Conservation (phyloP, 2,888 invertebrate species). For the Darwinula stevensoni region DNA sequence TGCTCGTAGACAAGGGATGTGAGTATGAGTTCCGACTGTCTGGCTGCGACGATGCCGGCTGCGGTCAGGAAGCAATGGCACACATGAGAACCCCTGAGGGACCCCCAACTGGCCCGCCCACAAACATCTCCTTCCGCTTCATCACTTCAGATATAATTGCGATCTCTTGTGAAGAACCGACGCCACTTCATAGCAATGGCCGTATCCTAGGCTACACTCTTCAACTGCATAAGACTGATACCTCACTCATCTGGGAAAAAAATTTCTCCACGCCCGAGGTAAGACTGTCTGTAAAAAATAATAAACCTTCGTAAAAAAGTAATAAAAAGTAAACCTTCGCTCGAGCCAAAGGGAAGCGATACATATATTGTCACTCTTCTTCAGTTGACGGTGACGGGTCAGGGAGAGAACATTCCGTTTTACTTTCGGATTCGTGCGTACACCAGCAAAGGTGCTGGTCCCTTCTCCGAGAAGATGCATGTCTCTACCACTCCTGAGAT, state of each 20-base stretch:
- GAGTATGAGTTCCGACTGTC: conserved; percentile 91
- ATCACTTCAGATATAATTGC: conserved; percentile 79
- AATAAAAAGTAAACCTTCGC: no score
- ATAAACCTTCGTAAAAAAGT: no score
- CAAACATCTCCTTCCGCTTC: conserved; percentile 39
- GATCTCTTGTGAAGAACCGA: conserved; percentile 62
- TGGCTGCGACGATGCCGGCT: conserved; percentile 76
- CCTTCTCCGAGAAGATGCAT: conserved; percentile 54
- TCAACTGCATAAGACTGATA: conserved; percentile 55
- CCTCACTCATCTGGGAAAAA: conserved; percentile 42
- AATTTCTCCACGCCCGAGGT: conserved; percentile 40
- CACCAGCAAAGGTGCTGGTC: conserved; percentile 67
- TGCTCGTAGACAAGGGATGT: conserved; percentile 54
- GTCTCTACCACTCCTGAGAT: conserved; percentile 64
- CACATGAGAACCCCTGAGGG: conserved; percentile 82
- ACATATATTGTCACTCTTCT: conserved; percentile 7
- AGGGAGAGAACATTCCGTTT: conserved; percentile 82
- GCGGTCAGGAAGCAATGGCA: conserved; percentile 74
- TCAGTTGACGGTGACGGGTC: conserved; percentile 45
- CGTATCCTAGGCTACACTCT: conserved; percentile 74
- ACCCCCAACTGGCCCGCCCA: conserved; percentile 55
- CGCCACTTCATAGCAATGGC: conserved; percentile 65
- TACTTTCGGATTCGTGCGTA: conserved; percentile 69
- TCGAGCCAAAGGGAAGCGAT: no score
- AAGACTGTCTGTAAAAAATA: no score